Evolutionary conservation across 2,888 invertebrate species (phyloP), one percentile per base, ranked within the genome.

Genomic region (Parnassius mnemosyne): DNA sequence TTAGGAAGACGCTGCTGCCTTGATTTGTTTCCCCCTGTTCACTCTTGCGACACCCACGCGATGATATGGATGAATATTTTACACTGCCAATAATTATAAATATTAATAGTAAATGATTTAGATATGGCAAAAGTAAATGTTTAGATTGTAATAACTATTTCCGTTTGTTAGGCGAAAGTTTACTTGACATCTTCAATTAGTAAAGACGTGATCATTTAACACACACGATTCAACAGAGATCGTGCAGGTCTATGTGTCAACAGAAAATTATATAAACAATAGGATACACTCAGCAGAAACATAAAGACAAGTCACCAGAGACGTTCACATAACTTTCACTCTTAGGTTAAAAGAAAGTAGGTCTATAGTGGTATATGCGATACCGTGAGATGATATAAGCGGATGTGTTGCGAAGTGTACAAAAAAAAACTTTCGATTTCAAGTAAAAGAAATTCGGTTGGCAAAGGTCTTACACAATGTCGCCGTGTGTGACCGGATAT

Each of bases 371-470:
- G 68, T 56, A 53, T 70, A 68, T 57, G 65, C 57, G 54, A 53
- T 64, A 68, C 57, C 41, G 59, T 65, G 64, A 64, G 67, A 68
- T 70, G 67, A 69, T 66, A 67, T 69, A 69, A 70, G 68, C 68
- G 65, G 65, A 66, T 63, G 65, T 67, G 64, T 63, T 61, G 60
- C 59, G 57, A 58, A 61, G 61, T 64, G 57, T 55, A 61, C 50
- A 54, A 67, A 67, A 67, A 65, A 65, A 71, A 71, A 74, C 75
- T 75, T 75, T 75, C 75, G 68, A 72, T 73, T 71, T 72, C 68
- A 66, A 66, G 64, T 62, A 66, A 63, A 69, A 69, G 72, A 70
- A 69, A 70, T 70, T 69, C 60, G 60, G 65, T 57, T 65, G 67
- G 65, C 63, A 42, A 52, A 63, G 53, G 34, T 34, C 54, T 73